Evolutionary conservation across 2,797 vertebrate species (phyloP).

Genomic region (Dromococcyx pavoninus): DNA sequence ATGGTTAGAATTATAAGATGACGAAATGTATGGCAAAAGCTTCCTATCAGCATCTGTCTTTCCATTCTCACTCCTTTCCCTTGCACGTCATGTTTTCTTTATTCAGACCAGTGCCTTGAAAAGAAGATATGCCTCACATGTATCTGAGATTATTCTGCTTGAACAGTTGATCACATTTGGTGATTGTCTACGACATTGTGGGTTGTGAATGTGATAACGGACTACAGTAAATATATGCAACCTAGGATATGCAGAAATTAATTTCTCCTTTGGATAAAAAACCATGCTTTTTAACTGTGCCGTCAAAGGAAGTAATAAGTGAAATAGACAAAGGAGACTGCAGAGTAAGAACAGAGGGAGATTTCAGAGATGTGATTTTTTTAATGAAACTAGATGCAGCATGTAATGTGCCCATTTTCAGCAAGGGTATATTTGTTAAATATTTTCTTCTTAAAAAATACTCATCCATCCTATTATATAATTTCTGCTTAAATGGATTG

Average conservation of each 20-base stretch:
- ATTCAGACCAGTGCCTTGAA: conserved; percentile 50
- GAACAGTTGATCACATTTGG: conserved; percentile 48
- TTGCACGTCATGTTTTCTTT: conserved; percentile 59
- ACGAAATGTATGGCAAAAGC: conserved; percentile 51
- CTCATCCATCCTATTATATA: background rate
- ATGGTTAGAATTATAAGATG: conserved; percentile 75
- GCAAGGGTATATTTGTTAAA: background rate
- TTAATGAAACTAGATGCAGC: conserved; percentile 10
- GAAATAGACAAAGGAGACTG: background rate
- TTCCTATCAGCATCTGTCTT: conserved; percentile 70
- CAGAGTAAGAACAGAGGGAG: background rate
- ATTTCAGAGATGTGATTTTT: background rate
- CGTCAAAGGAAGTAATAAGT: conserved; percentile 47
- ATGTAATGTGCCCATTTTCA: background rate
- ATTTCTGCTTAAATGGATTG: background rate
- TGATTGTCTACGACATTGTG: conserved; percentile 10
- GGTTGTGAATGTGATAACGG: conserved; percentile 37
- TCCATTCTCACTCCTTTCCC: conserved; percentile 8
- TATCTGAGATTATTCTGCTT: conserved; percentile 27
- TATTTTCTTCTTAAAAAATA: background rate
- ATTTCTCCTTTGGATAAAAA: conserved; percentile 3
- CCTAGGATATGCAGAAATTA: conserved; percentile 24
- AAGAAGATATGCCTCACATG: conserved; percentile 8
- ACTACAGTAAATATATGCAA: conserved; percentile 18
- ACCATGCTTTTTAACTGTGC: conserved; percentile 18